Base-by-base conservation (phyloP, 2,113 vertebrate genomes). In the Caloenas nicobarica region DNA sequence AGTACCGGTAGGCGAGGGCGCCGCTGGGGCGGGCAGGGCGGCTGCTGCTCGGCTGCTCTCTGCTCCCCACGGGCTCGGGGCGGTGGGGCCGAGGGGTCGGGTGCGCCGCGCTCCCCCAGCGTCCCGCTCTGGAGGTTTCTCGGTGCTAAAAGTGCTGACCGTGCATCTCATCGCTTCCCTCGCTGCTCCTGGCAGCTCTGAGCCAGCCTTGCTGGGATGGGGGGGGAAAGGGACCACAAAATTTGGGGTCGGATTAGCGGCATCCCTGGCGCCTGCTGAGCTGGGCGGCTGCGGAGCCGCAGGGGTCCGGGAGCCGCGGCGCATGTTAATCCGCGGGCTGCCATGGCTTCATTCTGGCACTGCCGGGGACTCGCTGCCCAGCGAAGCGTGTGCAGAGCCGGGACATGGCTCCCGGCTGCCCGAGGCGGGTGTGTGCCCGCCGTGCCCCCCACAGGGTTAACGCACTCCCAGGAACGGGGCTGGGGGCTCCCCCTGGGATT, bases 1-100 rank as follows among this genome's bases (percentile, higher is more conserved):
- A 99, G 81, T 98, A 98, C 98, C 99, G 99, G 99, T 99, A 99
- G 98, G 95, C 48, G 97, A 70, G 5, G 11, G 38, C 16, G 6
- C 25, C 10, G 38, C 33, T 33, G 13, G 9, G 29, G 15, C 66
- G 18, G 46, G 61, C 36, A 11, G 62, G 11, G 25, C 46, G 10
- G 56, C 80, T n/a, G 24, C 40, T 29, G 40, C 5, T 71, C 22
- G 62, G 70, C 26, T 7, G 58, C 5, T 71, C 38, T 36, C n/a
- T 10, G 19, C 5, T 58, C 38, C 48, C 48, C 11, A 12, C 8
- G 16, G 18, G 66, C 3, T 56, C 10, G 2, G 57, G 46, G 64
- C 0, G 8, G 54, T 14, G 24, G 6, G 18, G 44, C 9, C 44
- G 18, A 46, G 18, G 44, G 44, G 44, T 46, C 18, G 44, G 44